Evolutionary conservation across 1,140 invertebrate species (phyloP).

Genomic region (Hirudo medicinalis): DNA sequence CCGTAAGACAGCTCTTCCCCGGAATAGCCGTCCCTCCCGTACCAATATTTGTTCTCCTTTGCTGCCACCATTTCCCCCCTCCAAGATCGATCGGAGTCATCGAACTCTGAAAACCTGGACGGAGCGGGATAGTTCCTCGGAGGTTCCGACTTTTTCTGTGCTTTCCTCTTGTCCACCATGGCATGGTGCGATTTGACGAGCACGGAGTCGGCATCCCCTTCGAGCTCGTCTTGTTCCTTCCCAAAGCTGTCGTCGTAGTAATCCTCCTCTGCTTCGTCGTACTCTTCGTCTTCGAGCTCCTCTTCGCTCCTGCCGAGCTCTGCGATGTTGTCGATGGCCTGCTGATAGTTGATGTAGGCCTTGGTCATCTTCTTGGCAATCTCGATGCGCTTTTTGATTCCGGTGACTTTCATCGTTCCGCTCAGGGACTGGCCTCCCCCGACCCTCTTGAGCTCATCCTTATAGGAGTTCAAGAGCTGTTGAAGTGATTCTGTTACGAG

Average conservation of each 20-base stretch:
- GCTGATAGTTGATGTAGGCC: constrained; percentile 14
- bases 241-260: not conserved
- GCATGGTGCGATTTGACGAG: not conserved
- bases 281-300: not conserved
- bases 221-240: not conserved
- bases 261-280: not conserved
- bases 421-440: constrained; percentile 14
- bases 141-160: not conserved
- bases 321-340: constrained; percentile 12
- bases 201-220: not conserved
- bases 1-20: not conserved
- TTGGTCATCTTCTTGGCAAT: constrained; percentile 13
- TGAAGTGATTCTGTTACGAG: constrained; percentile 4
- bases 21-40: not conserved
- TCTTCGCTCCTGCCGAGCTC: not conserved
- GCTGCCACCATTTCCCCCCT: not conserved
- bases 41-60: constrained; percentile 7
- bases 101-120: not conserved
- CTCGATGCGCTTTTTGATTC: constrained; percentile 16
- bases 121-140: too few relatives aligned
- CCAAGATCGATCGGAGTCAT: not conserved
- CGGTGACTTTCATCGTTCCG: not conserved
- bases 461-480: not conserved
- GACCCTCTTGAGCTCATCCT: constrained; percentile 13
- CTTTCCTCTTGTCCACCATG: not conserved